Evolutionary conservation across 2,888 invertebrate genomes (phyloP), one percentile per base, ranked within the genome.

Genomic region (Siphonodentalium dalli): DNA sequence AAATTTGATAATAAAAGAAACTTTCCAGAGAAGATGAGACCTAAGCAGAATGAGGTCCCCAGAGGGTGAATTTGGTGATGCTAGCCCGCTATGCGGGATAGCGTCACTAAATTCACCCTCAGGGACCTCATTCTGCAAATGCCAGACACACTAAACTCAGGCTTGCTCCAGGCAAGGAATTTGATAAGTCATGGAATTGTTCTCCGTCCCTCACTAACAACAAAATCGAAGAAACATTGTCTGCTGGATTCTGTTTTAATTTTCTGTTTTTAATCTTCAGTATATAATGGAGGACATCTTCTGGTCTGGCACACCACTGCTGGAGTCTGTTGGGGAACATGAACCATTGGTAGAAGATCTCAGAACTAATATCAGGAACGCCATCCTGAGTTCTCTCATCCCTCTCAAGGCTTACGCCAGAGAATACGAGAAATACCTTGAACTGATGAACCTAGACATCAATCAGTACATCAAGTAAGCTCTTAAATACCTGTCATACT

Each of bases 331-430:
- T n/a, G 90, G 87, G 2, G 71, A 87, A 15, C 68, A 86, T 35
- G 88, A 89, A 33, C 84, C 86, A 7, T 81, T 85, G 21, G 86
- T 89, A n/a, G 85, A 84, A 65, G 84, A 82, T 15, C 69, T 85
- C 23, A 79, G 90, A 23, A 86, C 88, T 1, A 84, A 87, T 0
- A 78, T 91, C n/a, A 71, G 85, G 13, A 74, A 69, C 0, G 88
- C 88, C 11, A 89, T 91, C 68, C 79, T 83, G 2, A 85, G 87
- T 61, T 85, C 90, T 0, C 80, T 88, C 0, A 87, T 92, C 40
- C 92, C 92, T 0, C 82, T 93, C 23, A 83, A 83, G 56, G 89
- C 91, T 0, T 93, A 93, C 74, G 87, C 89, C 29, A 83, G 82
- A 1, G 87, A 88, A 72, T 93, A 87, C 74, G 83, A 86, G 13